phyloP scores from a whole-genome alignment of 2,797 vertebrate genomes.

The Pipistrellus nathusii region DNA sequence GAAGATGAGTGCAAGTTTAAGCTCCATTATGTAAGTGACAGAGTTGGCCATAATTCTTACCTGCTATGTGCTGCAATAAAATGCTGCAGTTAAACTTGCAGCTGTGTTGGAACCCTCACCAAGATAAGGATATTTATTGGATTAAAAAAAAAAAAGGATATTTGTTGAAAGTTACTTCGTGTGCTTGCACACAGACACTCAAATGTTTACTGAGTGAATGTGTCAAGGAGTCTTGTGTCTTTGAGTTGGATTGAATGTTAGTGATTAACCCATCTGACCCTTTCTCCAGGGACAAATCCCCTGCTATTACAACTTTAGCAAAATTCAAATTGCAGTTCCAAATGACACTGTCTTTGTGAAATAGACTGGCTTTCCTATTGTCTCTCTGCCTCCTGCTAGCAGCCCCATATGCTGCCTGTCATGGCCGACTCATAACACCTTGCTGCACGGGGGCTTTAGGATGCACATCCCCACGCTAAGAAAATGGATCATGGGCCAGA shows the following conservation, averaged over 20 bases:
- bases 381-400: background rate
- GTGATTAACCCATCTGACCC: background rate
- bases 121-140: background rate
- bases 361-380: background rate
- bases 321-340: background rate
- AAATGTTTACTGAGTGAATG: background rate
- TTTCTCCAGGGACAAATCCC: background rate
- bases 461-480: background rate
- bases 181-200: background rate
- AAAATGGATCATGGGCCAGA: background rate
- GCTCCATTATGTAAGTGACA: slow-evolving; percentile 92
- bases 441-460: fast-evolving
- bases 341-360: background rate
- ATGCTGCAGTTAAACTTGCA: background rate
- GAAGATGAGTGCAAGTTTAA: slow-evolving; percentile 99
- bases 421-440: no score
- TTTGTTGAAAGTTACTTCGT: background rate
- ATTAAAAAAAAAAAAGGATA: background rate
- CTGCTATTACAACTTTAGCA: background rate
- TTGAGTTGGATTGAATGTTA: background rate
- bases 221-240: background rate
- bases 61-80: background rate
- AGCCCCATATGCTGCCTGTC: no score
- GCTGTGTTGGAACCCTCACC: background rate
- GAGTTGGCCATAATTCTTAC: background rate